Evolutionary conservation across 2,113 vertebrate species (phyloP).

Genomic region (Clarias gariepinus): DNA sequence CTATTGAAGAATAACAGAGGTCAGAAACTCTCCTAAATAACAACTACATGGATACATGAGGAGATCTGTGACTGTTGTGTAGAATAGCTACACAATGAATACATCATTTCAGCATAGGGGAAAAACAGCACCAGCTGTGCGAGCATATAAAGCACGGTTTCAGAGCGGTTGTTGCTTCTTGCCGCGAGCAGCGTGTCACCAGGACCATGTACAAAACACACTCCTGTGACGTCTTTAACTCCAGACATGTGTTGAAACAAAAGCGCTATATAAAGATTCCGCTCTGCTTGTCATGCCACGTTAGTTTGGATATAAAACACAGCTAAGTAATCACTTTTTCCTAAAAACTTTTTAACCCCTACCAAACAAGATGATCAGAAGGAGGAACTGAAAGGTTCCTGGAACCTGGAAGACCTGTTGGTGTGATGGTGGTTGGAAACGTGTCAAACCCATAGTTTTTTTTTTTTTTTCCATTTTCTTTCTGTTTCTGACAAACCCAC

Average conservation of each 20-base stretch:
- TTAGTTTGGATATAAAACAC: conserved; percentile 4
- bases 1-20: not conserved
- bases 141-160: not conserved
- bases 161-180: not conserved
- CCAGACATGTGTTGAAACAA: not conserved
- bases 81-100: not conserved
- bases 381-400: not conserved
- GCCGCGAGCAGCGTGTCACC: not conserved
- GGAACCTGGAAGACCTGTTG: not conserved
- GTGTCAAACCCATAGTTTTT: too few relatives aligned
- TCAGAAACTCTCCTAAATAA: not conserved
- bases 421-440: not conserved
- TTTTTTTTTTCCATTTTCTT: not conserved
- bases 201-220: conserved; percentile 1
- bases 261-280: not conserved
- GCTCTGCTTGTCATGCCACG: not conserved
- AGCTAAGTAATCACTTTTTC: not conserved
- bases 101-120: not conserved
- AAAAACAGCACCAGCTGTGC: not conserved
- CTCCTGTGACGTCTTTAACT: not conserved
- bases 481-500: not conserved
- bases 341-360: not conserved
- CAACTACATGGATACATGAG: too few relatives aligned
- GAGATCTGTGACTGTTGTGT: not conserved
- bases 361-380: not conserved